Base-by-base conservation (phyloP, 1,140 invertebrate species). In the Heterodera schachtii region DNA sequence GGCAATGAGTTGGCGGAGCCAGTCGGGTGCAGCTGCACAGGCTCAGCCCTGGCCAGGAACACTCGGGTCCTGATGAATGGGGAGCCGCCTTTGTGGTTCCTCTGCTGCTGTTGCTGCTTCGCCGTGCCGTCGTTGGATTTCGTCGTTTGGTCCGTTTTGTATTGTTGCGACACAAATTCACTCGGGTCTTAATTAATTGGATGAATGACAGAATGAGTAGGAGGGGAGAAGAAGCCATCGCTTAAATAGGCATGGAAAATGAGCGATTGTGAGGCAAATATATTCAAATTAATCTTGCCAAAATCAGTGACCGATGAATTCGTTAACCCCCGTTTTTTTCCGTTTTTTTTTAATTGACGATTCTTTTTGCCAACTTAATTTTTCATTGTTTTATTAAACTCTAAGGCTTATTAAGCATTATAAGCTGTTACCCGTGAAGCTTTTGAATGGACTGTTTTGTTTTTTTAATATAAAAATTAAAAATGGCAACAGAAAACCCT, bases 31-130 rank as follows among this genome's bases (percentile, higher is more conserved):
- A 71, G 21, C n/a, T 43, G 69, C 31, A 71, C 69, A 41, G 69
- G 69, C 19, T 71, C 69, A 11, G 69, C 69, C 69, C 69, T 31
- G 73, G 73, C 52, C 70, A 80, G 47, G 52, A 80, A 80, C 52
- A 60, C 52, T 80, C 43, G 31, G 52, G 70, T 69, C 70, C 11
- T 41, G n/a, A 64, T 64, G 57, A 64, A 64, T 67, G 44, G 69
- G 52, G 64, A 21, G 44, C 11, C 16, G 64, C 75, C 64, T 21
- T 67, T 16, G 13, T 64, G 57, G 2, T 64, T 13, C 4, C 19
- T 11, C 57, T 64, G 57, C 16, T 64, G 57, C 57, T 19, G 57
- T 19, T 13, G 57, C 16, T 64, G 1, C 57, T 13, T 13, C 11
- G 57, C 16, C 57, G 57, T 21, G 16, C 75, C 43, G 46, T 31